phyloP scores from a whole-genome alignment of 2,797 vertebrate genomes.

The Eulemur coronatus region DNA sequence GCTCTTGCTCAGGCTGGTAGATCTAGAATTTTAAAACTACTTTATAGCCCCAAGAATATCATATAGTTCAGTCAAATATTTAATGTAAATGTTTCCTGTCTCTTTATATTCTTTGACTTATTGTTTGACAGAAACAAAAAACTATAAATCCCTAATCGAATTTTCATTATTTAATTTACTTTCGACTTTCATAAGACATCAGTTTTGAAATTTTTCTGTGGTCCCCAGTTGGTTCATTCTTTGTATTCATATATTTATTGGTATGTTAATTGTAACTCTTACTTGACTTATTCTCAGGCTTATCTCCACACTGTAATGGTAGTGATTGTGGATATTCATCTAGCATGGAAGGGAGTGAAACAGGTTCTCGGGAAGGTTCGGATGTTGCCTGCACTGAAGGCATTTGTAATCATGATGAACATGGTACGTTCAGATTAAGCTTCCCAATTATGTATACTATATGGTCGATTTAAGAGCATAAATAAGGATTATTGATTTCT shows the following conservation, averaged over 20 bases:
- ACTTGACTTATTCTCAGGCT: conserved; percentile 83
- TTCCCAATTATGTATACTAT: not conserved
- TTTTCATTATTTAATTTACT: conserved; percentile 43
- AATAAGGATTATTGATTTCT: conserved; percentile 48
- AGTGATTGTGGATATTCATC: conserved; percentile 98
- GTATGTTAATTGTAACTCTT: not conserved
- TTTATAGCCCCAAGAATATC: conserved; percentile 10
- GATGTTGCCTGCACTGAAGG: conserved; percentile 97
- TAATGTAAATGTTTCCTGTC: not conserved
- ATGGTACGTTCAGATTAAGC: conserved; percentile 86
- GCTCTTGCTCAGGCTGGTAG: not conserved
- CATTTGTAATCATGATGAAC: conserved; percentile 96
- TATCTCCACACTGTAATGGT: conserved; percentile 91
- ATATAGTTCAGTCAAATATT: conserved; percentile 14
- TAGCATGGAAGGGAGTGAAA: conserved; percentile 97
- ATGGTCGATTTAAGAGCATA: not conserved
- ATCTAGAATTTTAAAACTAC: conserved; percentile 41
- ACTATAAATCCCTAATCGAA: not conserved
- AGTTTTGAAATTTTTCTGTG: conserved; percentile 1
- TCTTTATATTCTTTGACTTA: conserved; percentile 32
- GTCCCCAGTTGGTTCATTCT: not conserved
- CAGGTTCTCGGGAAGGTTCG: conserved; percentile 94
- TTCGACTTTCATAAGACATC: conserved; percentile 7
- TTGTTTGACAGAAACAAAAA: not conserved
- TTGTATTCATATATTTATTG: not conserved